A percentile compares a stretch with the other conserved stretches of the same genome.
These are phyloP conservation scores for Hiodon alosoides DNA, from an alignment of 2,113 vertebrate species.

Conservation along the genomic window DNA sequence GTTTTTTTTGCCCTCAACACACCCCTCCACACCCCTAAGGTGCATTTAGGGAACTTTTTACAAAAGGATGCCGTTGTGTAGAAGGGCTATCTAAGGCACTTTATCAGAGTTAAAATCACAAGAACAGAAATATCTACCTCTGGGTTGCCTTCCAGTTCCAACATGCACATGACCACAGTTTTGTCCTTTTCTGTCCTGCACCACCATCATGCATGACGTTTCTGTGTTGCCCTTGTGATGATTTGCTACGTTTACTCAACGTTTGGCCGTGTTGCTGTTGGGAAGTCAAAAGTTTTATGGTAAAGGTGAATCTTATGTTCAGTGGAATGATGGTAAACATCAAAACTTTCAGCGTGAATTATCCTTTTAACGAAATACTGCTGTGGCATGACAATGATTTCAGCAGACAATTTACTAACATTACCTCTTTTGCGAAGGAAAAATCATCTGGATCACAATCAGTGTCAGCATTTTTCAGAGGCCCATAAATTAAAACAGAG, in stretches of 20 bases:
- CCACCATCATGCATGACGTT: neutral
- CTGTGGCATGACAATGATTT: neutral
- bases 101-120: constrained; percentile 18
- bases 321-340: neutral
- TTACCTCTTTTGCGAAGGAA: neutral
- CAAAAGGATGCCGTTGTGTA: neutral
- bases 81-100: constrained; percentile 31
- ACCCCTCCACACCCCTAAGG: neutral
- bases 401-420: neutral
- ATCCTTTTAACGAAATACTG: neutral
- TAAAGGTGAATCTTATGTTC: neutral
- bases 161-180: neutral
- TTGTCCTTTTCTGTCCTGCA: neutral
- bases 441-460: neutral
- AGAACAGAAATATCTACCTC: constrained; percentile 39
- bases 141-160: constrained; percentile 21
- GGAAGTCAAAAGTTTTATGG: neutral
- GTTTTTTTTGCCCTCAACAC: constrained; percentile 9
- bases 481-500: no score
- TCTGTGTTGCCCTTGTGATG: neutral
- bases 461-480: no score
- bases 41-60: constrained; percentile 27
- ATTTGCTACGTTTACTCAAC: no score
- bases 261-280: neutral
- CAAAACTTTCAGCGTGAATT: neutral